Evolutionary conservation across 2,797 vertebrate genomes (phyloP).

Genomic region (Aldrovandia affinis): DNA sequence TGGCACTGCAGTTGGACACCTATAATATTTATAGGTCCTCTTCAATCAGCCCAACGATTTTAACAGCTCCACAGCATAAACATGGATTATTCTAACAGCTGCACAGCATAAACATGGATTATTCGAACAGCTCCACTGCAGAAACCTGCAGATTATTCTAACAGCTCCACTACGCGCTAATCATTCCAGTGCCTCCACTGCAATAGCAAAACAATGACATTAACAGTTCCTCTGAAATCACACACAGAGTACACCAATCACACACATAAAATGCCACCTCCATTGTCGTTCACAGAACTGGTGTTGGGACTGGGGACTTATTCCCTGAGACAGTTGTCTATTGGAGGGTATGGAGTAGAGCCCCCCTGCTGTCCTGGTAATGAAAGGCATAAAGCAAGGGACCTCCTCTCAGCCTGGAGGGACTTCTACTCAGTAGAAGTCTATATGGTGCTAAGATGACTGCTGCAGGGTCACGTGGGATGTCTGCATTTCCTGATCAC

Average conservation of each 20-base stretch:
- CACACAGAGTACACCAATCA: neutral
- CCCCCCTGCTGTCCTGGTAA: neutral
- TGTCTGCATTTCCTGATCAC: neutral
- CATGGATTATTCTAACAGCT: neutral
- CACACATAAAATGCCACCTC: neutral
- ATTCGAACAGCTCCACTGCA: neutral
- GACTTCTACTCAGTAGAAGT: neutral
- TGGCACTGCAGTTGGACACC: neutral
- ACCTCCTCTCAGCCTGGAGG: neutral
- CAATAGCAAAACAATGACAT: neutral
- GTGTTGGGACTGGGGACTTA: neutral
- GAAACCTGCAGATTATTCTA: neutral
- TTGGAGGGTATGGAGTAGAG: neutral
- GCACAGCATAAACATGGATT: neutral
- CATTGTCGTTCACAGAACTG: neutral
- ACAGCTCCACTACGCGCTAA: neutral
- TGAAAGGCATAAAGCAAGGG: neutral
- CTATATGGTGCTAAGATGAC: neutral
- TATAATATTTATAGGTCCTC: neutral
- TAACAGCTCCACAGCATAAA: neutral
- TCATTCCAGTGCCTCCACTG: neutral
- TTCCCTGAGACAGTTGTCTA: neutral
- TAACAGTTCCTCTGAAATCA: neutral
- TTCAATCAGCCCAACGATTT: neutral
- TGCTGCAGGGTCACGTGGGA: neutral